Base-by-base conservation (phyloP, 2,888 invertebrate species). In the Ophonus ardosiacus region DNA sequence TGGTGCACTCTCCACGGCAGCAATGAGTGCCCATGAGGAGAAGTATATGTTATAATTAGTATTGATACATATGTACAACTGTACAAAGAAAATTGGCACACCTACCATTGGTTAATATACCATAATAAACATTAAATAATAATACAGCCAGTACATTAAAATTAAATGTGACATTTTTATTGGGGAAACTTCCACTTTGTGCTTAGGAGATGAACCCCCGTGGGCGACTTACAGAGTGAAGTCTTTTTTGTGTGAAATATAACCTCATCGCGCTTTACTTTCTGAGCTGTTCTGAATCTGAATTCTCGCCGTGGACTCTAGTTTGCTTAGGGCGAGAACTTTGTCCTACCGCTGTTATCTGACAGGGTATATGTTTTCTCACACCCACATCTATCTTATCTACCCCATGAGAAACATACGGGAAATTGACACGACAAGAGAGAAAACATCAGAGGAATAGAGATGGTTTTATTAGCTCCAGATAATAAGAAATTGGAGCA, bases 161-260 rank as follows among this genome's bases (percentile, higher is more conserved):
- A 3, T 31, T 0, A 5, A 31, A 31, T 31, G 31, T 31, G 5
- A 31, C 31, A 31, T 31, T 31, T 31, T 31, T 5, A 31, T 31
- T 31, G 31, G 31, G 1, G 31, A 31, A 31, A 31, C 31, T 31
- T 31, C 31, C 31, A 4, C 31, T 31, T 31, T 5, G 6, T 31
- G 43, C 10, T 51, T 10, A 51, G 43, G 43, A 10, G 43, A 13
- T 51, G 43, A 51, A 51, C 10, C 10, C 43, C 43, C 43, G 8
- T 51, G 10, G 43, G 43, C 6, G 43, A 51, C 43, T 51, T 31
- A 3, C 31, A 1, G 6, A 31, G 31, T 13, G 43, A 13, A 51
- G 43, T 51, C 80, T 80, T 61, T 80, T 80, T 80, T 65, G 63
- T 38, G 31, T 81, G 65, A 81, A 81, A 81, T 81, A 81, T 81